Conservation (phyloP, 2,113 vertebrate species). For the Tichodroma muraria region DNA sequence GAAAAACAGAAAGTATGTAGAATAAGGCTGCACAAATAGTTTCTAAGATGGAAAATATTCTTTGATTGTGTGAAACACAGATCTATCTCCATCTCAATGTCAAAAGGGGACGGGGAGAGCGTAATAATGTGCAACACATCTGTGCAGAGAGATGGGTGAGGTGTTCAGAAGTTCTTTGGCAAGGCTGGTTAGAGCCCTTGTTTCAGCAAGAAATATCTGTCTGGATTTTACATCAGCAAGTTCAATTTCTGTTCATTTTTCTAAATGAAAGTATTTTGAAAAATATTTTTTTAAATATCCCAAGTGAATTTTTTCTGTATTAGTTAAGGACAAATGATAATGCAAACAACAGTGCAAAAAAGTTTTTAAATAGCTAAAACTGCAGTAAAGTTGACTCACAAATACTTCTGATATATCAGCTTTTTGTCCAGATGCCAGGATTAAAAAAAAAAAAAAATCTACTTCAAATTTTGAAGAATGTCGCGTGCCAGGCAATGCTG, state of each 20-base stretch:
- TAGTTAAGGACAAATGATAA: neutral
- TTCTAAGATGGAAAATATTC: neutral
- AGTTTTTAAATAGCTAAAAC: neutral
- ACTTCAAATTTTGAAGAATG: neutral
- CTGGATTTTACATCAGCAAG: neutral
- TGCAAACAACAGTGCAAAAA: neutral
- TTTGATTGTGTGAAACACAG: neutral
- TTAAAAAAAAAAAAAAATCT: neutral
- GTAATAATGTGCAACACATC: neutral
- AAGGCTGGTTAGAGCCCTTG: neutral
- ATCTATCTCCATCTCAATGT: neutral
- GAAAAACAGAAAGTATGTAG: neutral
- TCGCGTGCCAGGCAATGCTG: neutral
- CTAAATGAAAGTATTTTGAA: neutral
- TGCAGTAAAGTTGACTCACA: neutral
- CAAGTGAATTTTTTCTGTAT: neutral
- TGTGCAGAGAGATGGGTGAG: neutral
- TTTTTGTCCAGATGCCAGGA: neutral
- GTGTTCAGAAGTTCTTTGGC: neutral
- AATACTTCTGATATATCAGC: neutral
- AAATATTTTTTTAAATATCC: neutral
- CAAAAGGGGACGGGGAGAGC: neutral
- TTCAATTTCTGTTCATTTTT: neutral
- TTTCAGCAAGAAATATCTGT: neutral
- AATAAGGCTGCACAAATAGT: neutral